Evolutionary conservation across 2,113 vertebrate genomes (phyloP).

Genomic region (Phrynosoma blainvillii): DNA sequence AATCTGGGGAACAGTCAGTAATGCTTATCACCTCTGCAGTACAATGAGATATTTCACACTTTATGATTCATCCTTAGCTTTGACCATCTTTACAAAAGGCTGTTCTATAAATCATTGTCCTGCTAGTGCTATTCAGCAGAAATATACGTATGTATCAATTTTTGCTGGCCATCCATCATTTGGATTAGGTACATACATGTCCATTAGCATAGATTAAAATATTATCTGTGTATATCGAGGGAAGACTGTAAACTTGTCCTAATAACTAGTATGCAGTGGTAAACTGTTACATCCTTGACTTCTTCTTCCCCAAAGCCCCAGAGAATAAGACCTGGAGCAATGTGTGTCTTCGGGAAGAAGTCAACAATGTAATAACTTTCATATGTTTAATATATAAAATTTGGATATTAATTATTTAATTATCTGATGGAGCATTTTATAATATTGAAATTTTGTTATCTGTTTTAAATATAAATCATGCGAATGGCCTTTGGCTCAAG

Average conservation of each 20-base stretch:
- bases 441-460: too few species aligned
- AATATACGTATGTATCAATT: background rate
- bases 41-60: background rate
- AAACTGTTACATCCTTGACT: too few species aligned
- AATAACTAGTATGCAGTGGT: too few species aligned
- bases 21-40: background rate
- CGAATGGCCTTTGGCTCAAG: too few species aligned
- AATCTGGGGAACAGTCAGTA: background rate
- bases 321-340: too few species aligned
- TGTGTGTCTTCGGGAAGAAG: background rate
- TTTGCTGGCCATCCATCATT: background rate
- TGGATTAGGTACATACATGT: background rate
- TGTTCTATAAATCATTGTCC: background rate
- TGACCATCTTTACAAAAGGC: background rate
- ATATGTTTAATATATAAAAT: background rate
- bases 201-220: background rate
- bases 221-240: too few species aligned
- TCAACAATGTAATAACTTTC: background rate
- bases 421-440: too few species aligned
- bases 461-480: too few species aligned
- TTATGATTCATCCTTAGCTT: background rate
- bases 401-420: too few species aligned
- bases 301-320: too few species aligned
- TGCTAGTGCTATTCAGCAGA: background rate
- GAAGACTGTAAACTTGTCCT: too few species aligned